A percentile compares a stretch with the other conserved stretches of the same genome.
phyloP scores from a whole-genome alignment of 2,797 vertebrate genomes.

The Amblyopsis hoosieri region DNA sequence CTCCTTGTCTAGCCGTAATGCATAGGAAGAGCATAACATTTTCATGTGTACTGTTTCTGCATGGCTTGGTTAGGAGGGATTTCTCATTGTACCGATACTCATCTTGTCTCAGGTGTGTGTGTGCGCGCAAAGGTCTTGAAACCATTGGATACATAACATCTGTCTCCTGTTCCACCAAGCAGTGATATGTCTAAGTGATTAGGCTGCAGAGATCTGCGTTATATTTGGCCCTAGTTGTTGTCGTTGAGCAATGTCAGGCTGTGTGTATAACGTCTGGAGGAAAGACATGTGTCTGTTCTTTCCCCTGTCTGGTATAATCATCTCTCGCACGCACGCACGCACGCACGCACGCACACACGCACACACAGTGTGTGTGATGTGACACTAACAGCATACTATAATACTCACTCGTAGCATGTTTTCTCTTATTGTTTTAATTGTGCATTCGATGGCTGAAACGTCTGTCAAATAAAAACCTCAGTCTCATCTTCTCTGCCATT shows the following conservation, averaged over 20 bases:
- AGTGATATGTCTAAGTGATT: constrained; percentile 7
- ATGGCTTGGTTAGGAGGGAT: constrained; percentile 23
- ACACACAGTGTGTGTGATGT: constrained; percentile 7
- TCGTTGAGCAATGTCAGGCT: constrained; percentile 37
- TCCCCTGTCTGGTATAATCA: constrained; percentile 11
- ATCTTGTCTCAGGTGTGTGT: constrained; percentile 14
- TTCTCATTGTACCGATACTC: constrained; percentile 15
- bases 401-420: constrained; percentile 4
- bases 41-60: constrained; percentile 13
- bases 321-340: constrained; percentile 9
- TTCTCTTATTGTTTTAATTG: constrained; percentile 4
- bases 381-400: constrained; percentile 4
- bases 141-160: constrained; percentile 32
- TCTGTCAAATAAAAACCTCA: neutral
- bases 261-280: constrained; percentile 41
- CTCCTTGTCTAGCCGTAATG: too few relatives aligned
- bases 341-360: constrained; percentile 5
- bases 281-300: constrained; percentile 20
- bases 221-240: neutral
- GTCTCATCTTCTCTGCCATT: neutral
- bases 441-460: constrained; percentile 4
- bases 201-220: too few relatives aligned
- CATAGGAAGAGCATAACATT: neutral
- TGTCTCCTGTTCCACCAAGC: constrained; percentile 21
- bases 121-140: constrained; percentile 11